Evolutionary conservation across 2,888 invertebrate genomes (phyloP).

Genomic region (Campoplex capitator): DNA sequence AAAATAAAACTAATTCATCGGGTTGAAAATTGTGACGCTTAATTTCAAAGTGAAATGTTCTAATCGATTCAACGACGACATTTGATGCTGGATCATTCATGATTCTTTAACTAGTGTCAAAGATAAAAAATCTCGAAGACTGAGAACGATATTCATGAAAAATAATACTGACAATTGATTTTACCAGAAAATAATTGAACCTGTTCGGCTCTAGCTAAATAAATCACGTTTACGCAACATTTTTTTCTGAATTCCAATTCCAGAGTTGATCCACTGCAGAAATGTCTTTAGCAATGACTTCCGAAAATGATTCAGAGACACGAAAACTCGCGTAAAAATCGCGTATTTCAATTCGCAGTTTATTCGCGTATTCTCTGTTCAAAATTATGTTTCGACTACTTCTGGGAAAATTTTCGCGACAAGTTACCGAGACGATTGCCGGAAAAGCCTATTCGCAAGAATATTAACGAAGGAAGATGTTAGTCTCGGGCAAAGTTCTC

Average conservation of each 20-base stretch:
- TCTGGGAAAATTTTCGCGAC: constrained; percentile 4
- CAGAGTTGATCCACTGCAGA: not conserved
- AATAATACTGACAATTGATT: not conserved
- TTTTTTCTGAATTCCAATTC: no score
- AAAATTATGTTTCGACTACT: not conserved
- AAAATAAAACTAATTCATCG: not conserved
- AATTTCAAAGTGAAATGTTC: not conserved
- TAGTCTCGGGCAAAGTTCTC: constrained; percentile 36
- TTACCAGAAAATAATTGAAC: not conserved
- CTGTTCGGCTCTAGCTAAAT: no score
- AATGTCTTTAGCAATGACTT: not conserved
- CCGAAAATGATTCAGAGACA: not conserved
- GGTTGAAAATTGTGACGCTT: not conserved
- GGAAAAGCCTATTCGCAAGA: constrained; percentile 23
- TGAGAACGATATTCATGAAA: not conserved
- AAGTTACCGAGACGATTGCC: constrained; percentile 13
- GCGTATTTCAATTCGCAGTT: not conserved
- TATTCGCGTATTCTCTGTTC: not conserved
- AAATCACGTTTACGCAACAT: no score
- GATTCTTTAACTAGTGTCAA: no score
- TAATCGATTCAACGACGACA: not conserved
- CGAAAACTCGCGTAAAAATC: not conserved
- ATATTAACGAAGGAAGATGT: constrained; percentile 40
- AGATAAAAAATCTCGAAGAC: no score
- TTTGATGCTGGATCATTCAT: not conserved